A percentile compares a stretch with the other conserved stretches of the same genome.
Evolutionary conservation across 2,888 invertebrate species (phyloP).

Genomic region (Deladenus siricidicola): DNA sequence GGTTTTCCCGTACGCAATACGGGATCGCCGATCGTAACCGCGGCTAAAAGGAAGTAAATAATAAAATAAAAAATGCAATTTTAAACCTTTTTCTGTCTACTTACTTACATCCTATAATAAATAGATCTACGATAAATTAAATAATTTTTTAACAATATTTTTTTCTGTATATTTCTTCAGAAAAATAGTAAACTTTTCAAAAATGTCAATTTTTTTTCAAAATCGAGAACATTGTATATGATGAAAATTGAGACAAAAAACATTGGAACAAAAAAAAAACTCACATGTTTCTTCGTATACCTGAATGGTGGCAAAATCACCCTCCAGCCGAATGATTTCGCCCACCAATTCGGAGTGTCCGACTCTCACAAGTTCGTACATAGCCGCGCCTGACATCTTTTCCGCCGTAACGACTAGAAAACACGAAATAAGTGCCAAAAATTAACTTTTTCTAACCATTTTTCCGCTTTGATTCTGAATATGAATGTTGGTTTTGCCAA

Average conservation of each 20-base stretch:
- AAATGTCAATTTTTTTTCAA: no score
- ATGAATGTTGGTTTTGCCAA: no score
- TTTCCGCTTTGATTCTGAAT: no score
- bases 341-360: conserved; percentile 96
- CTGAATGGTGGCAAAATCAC: conserved; percentile 99
- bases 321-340: conserved; percentile 98
- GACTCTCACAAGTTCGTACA: conserved; percentile 99
- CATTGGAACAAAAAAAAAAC: neutral
- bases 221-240: no score
- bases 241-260: no score
- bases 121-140: neutral
- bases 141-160: neutral
- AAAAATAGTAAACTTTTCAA: no score
- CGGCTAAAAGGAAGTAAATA: conserved; percentile 63
- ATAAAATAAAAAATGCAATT: neutral
- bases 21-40: conserved; percentile 98
- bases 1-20: conserved; percentile 97
- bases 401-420: conserved; percentile 90
- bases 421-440: neutral
- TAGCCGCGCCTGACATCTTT: conserved; percentile 97
- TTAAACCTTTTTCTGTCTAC: neutral
- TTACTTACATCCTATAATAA: neutral
- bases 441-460: neutral
- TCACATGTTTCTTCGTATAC: conserved; percentile 65
- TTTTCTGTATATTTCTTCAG: no score